Evolutionary conservation across 2,888 invertebrate species (phyloP).

Genomic region (Candidula unifasciata): DNA sequence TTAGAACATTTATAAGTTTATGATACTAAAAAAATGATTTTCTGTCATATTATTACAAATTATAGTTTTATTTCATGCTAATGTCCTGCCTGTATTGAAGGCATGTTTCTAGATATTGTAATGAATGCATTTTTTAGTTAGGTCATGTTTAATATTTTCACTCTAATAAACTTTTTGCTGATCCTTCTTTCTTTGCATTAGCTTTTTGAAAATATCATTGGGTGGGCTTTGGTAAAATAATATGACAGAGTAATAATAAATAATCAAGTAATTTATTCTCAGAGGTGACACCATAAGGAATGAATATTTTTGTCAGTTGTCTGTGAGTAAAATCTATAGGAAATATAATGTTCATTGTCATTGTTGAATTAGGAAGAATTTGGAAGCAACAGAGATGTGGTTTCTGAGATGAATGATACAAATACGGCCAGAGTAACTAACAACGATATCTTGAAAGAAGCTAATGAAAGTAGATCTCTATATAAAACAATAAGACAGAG

Average conservation of each 20-base stretch:
- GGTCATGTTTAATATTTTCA: not conserved
- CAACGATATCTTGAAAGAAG: no score
- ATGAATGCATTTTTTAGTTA: not conserved
- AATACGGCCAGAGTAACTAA: no score
- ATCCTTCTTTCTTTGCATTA: not conserved
- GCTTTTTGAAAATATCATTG: not conserved
- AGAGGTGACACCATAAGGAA: no score
- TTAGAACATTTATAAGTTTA: conserved; percentile 6
- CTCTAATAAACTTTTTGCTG: not conserved
- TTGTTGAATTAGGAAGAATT: no score
- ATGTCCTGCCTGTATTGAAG: not conserved
- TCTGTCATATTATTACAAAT: not conserved
- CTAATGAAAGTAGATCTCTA: no score
- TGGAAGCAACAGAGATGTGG: no score
- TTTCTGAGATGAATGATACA: no score
- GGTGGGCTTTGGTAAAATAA: not conserved
- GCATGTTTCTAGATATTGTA: not conserved
- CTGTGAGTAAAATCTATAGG: no score
- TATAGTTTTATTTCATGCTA: not conserved
- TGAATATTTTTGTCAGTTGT: no score
- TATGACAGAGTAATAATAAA: not conserved
- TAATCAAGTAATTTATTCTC: not conserved
- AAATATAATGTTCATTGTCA: no score
- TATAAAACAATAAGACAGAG: no score
- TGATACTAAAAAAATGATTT: conserved; percentile 17